Percentiles rank a stretch among this genome's conserved stretches.
Evolutionary conservation across 2,797 vertebrate species (phyloP).

Genomic region (Sparus aurata): DNA sequence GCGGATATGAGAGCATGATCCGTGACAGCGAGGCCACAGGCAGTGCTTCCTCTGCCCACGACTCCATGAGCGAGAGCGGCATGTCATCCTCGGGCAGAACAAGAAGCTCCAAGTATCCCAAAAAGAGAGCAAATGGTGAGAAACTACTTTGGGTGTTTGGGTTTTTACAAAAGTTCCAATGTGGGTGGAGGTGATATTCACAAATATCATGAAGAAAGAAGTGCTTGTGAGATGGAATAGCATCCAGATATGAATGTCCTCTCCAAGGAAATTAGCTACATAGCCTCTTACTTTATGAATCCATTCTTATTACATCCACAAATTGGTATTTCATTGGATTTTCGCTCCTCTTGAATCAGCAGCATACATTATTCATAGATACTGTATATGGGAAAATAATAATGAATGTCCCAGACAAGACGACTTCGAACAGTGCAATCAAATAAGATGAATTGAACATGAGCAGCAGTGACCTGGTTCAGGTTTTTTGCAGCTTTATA

Average conservation of each 20-base stretch:
- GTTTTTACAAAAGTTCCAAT: background rate
- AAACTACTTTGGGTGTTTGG: slow-evolving; percentile 10
- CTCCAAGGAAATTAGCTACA: slow-evolving; percentile 50
- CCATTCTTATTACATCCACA: slow-evolving; percentile 58
- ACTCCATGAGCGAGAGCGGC: slow-evolving; percentile 97
- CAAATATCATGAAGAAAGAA: slow-evolving; percentile 20
- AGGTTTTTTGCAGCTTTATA: slow-evolving; percentile 40
- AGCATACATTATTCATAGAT: slow-evolving; percentile 68
- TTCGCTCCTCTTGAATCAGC: slow-evolving; percentile 64
- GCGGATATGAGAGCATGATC: slow-evolving; percentile 98
- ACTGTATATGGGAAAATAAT: slow-evolving; percentile 44
- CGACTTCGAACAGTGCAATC: slow-evolving; percentile 43
- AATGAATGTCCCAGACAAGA: slow-evolving; percentile 63
- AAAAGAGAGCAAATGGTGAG: slow-evolving; percentile 94
- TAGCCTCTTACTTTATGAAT: slow-evolving; percentile 52
- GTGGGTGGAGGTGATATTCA: slow-evolving; percentile 12
- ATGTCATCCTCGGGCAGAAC: slow-evolving; percentile 91
- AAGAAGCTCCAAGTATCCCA: slow-evolving; percentile 94
- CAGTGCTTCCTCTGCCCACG: slow-evolving; percentile 95
- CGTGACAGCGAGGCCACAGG: slow-evolving; percentile 98
- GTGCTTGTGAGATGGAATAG: slow-evolving; percentile 2
- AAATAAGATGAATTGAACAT: slow-evolving; percentile 60
- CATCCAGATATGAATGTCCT: slow-evolving; percentile 28
- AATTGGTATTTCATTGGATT: slow-evolving; percentile 66
- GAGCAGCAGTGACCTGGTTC: slow-evolving; percentile 42